phyloP scores from a whole-genome alignment of 2,888 invertebrate species.

The Cerastis rubricosa region DNA sequence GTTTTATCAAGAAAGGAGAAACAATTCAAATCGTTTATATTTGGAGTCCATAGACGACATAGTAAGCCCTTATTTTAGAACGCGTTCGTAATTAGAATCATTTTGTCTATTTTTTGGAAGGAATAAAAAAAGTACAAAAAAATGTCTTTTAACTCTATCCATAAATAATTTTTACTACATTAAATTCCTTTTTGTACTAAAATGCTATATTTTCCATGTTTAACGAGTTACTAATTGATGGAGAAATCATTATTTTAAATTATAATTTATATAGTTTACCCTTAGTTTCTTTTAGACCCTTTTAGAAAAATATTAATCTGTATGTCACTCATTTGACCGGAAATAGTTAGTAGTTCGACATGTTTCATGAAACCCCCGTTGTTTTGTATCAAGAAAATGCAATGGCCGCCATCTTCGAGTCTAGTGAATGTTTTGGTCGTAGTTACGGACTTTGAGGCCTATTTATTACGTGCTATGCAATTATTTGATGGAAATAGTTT shows the following conservation, averaged over 20 bases:
- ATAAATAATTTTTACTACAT: conserved; percentile 60
- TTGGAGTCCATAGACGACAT: conserved; percentile 43
- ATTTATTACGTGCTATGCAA: conserved; percentile 87
- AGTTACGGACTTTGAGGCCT: conserved; percentile 88
- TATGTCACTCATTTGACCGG: conserved; percentile 79
- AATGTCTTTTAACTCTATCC: conserved; percentile 64
- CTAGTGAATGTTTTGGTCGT: conserved; percentile 95
- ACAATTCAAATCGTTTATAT: not conserved
- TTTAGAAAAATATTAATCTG: accelerated
- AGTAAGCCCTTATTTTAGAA: conserved; percentile 49
- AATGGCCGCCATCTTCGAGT: conserved; percentile 97
- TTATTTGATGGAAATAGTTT: conserved; percentile 86
- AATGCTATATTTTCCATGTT: not conserved
- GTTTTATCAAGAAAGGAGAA: not conserved
- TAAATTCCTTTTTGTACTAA: conserved; percentile 17
- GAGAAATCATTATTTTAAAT: not conserved
- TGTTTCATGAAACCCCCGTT: conserved; percentile 90
- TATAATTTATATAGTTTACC: accelerated
- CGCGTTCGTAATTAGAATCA: conserved; percentile 40
- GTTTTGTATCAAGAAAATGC: conserved; percentile 95
- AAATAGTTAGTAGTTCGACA: conserved; percentile 81
- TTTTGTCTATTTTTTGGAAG: conserved; percentile 46
- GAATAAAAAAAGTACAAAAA: conserved; percentile 47
- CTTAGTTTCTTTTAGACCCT: accelerated
- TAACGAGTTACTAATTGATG: accelerated